These are phyloP conservation scores for Eumeta japonica DNA, from an alignment of 1,140 invertebrate species.

Conservation along the genomic window DNA sequence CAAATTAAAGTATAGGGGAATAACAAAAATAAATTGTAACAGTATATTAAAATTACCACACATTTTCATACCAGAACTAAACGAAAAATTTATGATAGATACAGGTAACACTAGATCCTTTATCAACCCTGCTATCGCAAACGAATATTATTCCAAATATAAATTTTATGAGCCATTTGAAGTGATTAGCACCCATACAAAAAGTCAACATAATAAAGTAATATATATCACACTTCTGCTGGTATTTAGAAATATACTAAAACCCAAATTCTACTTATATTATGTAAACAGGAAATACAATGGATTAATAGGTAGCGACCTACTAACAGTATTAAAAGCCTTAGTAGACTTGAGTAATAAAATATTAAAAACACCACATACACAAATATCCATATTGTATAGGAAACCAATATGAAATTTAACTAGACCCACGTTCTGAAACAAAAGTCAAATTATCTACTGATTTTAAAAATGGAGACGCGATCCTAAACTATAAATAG, in stretches of 20 bases:
- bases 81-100: conserved; percentile 7
- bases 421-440: too few species aligned
- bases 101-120: conserved; percentile 8
- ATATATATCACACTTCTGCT: conserved; percentile 1
- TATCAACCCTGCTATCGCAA: conserved; percentile 4
- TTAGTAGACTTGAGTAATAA: conserved; percentile 13
- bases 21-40: conserved; percentile 5
- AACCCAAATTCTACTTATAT: conserved; percentile 6
- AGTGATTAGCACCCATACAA: conserved; percentile 5
- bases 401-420: too few species aligned
- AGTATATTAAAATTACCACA: conserved; percentile 3
- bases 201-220: conserved; percentile 4
- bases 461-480: conserved; percentile 9
- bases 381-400: conserved; percentile 16
- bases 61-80: conserved; percentile 5
- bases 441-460: too few species aligned
- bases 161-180: conserved; percentile 5
- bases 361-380: conserved; percentile 16
- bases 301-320: conserved; percentile 3
- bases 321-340: conserved; percentile 6
- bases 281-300: conserved; percentile 3
- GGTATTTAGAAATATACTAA: background rate
- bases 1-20: background rate
- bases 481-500: conserved; percentile 9
- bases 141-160: conserved; percentile 2